A percentile compares a stretch with the other conserved stretches of the same genome.
Evolutionary conservation across 2,797 vertebrate genomes (phyloP).

Genomic region (Graptemys geographica): DNA sequence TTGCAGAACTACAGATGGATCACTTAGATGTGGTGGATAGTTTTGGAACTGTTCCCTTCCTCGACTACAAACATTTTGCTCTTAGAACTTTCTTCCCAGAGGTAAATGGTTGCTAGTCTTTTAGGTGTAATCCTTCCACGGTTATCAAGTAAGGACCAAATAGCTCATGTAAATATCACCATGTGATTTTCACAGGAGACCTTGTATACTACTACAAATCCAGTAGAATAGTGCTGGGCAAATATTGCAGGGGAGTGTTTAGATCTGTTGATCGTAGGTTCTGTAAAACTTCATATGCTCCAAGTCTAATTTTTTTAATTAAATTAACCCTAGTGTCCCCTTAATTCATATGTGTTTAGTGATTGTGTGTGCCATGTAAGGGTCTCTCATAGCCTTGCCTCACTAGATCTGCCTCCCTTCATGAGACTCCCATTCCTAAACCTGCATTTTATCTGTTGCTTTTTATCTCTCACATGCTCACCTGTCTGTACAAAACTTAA

Average conservation of each 20-base stretch:
- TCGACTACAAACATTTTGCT: constrained; percentile 99
- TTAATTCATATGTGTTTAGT: constrained; percentile 30
- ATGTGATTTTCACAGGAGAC: constrained; percentile 28
- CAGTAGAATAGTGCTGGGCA: not conserved
- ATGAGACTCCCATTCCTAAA: not conserved
- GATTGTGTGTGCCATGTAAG: constrained; percentile 30
- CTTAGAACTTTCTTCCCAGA: constrained; percentile 95
- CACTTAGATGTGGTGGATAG: constrained; percentile 90
- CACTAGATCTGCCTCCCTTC: not conserved
- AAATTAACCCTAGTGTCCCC: not conserved
- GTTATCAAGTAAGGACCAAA: not conserved
- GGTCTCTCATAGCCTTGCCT: not conserved
- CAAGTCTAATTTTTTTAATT: constrained; percentile 4
- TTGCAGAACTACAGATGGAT: constrained; percentile 97
- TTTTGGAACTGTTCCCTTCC: constrained; percentile 92
- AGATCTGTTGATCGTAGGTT: not conserved
- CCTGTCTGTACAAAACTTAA: constrained; percentile 31
- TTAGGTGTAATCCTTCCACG: constrained; percentile 10
- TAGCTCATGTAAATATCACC: not conserved
- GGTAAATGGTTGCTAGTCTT: constrained; percentile 83
- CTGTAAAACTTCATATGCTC: not conserved
- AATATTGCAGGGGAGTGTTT: not conserved
- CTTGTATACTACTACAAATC: constrained; percentile 31
- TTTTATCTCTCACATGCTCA: constrained; percentile 28
- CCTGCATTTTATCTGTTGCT: constrained; percentile 49